Evolutionary conservation across 2,888 invertebrate genomes (phyloP), one percentile per base, ranked within the genome.

Genomic region (Conops quadrifasciatus): DNA sequence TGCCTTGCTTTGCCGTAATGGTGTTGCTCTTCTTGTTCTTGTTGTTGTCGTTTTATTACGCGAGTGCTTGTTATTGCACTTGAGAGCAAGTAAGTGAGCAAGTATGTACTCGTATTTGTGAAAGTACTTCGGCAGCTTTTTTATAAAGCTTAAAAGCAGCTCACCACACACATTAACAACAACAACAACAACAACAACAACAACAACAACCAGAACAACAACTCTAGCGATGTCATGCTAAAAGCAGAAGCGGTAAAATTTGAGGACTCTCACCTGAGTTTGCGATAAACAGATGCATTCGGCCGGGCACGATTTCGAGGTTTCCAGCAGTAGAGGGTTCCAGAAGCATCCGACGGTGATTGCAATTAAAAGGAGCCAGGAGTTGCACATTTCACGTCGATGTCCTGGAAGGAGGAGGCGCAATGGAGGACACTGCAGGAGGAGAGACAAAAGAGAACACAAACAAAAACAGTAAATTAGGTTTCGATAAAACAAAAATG

Each of bases 211-310:
- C 47, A 62, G 60, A 53, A 59, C 30, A 21, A 30, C 19, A 30
- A 26, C 36, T 7, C 4, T 36, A 36, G 36, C 36, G 9, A 36
- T 9, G 36, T 36, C 36, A 36, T 36, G 4, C 5, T 36, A 36
- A 9, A 4, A 9, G 36, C 3, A 49, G 11, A 21, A 71, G 58
- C 24, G 45, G 60, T 63, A 36, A 51, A 67, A 45, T 58, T 69
- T 43, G 69, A 13, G 24, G 30, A 16, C 78, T 81, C 82, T 87
- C 89, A 94, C 94, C 92, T 94, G 94, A 77, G 93, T 93, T 84
- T 93, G 93, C 72, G 94, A 94, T 74, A 94, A 89, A 85, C 94
- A 94, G 86, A 94, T 93, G 88, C 94, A 94, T 88, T 94, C 92
- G 79, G 89, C 88, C 74, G 93, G 93, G 84, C 94, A 94, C 78